A percentile compares a stretch with the other conserved stretches of the same genome.
Conservation (phyloP, 1,140 invertebrate genomes). For the Argopecten irradians region DNA sequence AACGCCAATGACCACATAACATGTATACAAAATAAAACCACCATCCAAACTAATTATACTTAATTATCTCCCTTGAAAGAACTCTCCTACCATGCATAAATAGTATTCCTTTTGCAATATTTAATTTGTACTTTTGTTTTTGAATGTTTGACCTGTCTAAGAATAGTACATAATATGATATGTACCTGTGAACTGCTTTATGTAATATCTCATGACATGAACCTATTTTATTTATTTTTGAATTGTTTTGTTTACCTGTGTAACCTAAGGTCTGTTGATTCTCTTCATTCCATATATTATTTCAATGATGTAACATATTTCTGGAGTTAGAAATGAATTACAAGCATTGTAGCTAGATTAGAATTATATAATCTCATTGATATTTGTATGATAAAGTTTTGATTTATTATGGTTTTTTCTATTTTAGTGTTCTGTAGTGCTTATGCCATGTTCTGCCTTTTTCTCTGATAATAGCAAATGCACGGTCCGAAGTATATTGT, state of each 20-base stretch:
- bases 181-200: neutral
- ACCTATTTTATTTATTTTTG: conserved; percentile 11
- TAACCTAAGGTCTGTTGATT: neutral
- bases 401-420: neutral
- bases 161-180: neutral
- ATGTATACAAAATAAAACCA: neutral
- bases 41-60: neutral
- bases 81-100: neutral
- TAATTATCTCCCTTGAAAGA: neutral
- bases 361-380: neutral
- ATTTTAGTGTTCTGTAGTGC: neutral
- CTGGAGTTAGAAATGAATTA: neutral
- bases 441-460: neutral
- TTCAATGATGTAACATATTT: conserved; percentile 12
- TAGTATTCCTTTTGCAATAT: neutral
- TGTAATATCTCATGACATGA: neutral
- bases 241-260: neutral
- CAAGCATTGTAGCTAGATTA: neutral
- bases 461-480: neutral
- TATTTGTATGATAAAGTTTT: neutral
- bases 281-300: conserved; percentile 6
- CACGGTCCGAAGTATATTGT: neutral
- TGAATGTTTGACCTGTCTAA: no score
- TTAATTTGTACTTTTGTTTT: neutral
- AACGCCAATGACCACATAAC: neutral